Evolutionary conservation across 2,888 invertebrate genomes (phyloP), one percentile per base, ranked within the genome.

Genomic region (Drosophila acutilabella): DNA sequence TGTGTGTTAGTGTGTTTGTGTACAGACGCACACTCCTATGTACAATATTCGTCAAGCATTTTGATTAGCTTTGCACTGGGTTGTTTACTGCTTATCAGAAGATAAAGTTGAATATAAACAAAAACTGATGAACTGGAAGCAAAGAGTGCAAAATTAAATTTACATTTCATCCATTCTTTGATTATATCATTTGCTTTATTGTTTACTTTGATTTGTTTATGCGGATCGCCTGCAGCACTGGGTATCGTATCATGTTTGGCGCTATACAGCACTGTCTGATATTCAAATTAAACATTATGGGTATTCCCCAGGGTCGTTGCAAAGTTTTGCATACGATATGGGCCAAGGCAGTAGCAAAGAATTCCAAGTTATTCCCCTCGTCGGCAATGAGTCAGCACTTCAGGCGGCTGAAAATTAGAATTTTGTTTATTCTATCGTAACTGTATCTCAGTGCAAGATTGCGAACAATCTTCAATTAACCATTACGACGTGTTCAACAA

Each of bases 401-500:
- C 33, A 47, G 26, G 42, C 36, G 13, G 18, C 41, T 38, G 64
- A 11, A 69, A 76, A 76, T 76, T 76, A 67, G 58, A 76, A 72
- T 64, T 64, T 58, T 73, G 64, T 69, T 40, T 51, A 48, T 11
- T 52, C 53, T 64, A 60, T 50, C 42, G 23, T 53, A 45, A 51
- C 45, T 48, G 64, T 62, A 65, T 65, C 58, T 57, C 62, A 53
- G 56, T 41, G 65, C 61, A 64, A 64, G 70, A 71, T 62, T 64
- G 45, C 41, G 18, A 73, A 77, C 87, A 86, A 83, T 83, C 84
- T 83, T 86, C 81, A 84, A 85, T 87, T 87, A 87, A 80, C 71
- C 45, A 64, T 76, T 64, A 84, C 72, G 64, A 71, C 36, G 23
- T 78, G 81, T 78, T 64, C 57, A 60, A 78, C 78, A 78, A 64